phyloP scores from a whole-genome alignment of 2,888 invertebrate species.

The Cataglyphis cursor region DNA sequence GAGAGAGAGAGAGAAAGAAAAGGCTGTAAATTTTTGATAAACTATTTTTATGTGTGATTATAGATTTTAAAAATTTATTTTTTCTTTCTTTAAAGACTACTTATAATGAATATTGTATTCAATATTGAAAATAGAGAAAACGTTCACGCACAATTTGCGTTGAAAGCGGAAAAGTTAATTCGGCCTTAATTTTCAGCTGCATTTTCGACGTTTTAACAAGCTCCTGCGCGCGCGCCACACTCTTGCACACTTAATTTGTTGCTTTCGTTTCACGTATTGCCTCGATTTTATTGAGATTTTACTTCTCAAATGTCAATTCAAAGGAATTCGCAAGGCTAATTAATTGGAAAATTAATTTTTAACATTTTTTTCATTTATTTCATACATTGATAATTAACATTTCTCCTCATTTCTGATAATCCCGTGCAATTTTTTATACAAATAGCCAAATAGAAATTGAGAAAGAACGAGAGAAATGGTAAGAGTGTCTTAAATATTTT shows the following conservation, averaged over 20 bases:
- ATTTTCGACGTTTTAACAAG: slow-evolving; percentile 30
- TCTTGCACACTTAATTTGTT: slow-evolving; percentile 1
- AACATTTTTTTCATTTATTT: background rate
- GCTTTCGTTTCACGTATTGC: background rate
- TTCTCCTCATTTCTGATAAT: background rate
- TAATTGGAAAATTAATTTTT: slow-evolving; percentile 19
- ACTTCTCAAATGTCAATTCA: slow-evolving; percentile 14
- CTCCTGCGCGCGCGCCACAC: background rate
- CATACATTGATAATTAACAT: background rate
- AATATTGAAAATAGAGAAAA: background rate
- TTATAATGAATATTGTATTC: background rate
- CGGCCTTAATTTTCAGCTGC: background rate
- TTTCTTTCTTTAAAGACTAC: background rate
- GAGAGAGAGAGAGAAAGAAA: background rate
- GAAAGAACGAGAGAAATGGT: background rate
- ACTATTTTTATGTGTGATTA: background rate
- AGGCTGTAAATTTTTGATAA: background rate
- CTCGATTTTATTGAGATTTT: slow-evolving; percentile 38
- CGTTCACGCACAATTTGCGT: background rate
- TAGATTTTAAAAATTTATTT: background rate
- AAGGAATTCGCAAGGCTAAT: background rate
- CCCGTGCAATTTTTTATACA: background rate
- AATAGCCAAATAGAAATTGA: background rate
- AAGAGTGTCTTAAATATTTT: background rate
- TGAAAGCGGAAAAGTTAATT: background rate